A percentile compares a stretch with the other conserved stretches of the same genome.
Conservation (phyloP, 2,113 vertebrate genomes). For the Larimichthys polyactis region DNA sequence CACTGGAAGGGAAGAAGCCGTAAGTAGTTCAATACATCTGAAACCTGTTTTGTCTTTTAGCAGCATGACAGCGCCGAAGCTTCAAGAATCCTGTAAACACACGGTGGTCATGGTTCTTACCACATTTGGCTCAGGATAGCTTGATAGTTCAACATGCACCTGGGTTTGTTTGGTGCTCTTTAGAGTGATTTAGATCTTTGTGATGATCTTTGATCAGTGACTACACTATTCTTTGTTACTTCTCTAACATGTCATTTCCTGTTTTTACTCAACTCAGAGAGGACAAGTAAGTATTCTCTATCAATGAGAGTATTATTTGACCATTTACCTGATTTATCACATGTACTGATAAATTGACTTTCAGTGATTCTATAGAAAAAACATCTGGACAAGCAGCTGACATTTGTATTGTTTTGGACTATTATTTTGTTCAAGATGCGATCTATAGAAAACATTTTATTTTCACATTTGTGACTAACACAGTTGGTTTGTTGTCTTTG, state of each 20-base stretch:
- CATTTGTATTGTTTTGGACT: background rate
- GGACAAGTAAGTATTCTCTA: conserved; percentile 77
- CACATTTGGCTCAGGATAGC: background rate
- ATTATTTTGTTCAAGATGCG: conserved; percentile 33
- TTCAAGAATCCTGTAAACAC: background rate
- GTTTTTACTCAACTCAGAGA: conserved; percentile 66
- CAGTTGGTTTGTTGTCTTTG: conserved; percentile 1
- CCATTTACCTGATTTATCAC: background rate
- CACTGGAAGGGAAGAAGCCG: conserved; percentile 98
- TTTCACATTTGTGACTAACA: conserved; percentile 2
- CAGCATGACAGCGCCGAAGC: background rate
- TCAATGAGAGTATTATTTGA: background rate
- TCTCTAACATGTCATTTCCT: conserved; percentile 51
- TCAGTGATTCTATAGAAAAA: conserved; percentile 55
- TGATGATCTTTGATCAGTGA: background rate
- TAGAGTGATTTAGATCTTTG: background rate
- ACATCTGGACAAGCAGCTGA: conserved; percentile 42
- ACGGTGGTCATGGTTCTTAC: background rate
- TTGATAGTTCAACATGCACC: background rate
- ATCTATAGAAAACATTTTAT: conserved; percentile 57
- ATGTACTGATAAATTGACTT: background rate
- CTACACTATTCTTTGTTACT: background rate
- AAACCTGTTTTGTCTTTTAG: background rate
- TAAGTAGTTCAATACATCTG: conserved; percentile 73
- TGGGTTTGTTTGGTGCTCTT: background rate